These are phyloP conservation scores for Mechanitis mazaeus DNA, from an alignment of 2,888 invertebrate species.

Conservation along the genomic window DNA sequence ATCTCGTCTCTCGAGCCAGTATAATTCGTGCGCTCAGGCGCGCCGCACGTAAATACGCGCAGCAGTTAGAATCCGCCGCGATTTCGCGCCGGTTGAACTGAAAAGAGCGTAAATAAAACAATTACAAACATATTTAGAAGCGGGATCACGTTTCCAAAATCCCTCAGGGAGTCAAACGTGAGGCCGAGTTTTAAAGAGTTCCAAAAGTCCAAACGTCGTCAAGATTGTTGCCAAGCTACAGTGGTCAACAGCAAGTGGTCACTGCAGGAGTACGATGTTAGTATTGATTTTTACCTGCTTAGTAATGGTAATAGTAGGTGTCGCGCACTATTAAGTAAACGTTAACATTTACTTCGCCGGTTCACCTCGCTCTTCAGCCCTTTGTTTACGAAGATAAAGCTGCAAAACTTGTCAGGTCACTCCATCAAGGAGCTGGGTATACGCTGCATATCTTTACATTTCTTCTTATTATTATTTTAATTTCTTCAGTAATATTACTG, in stretches of 20 bases:
- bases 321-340: neutral
- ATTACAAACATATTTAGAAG: conserved; percentile 12
- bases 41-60: conserved; percentile 41
- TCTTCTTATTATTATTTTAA: too few relatives aligned
- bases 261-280: conserved; percentile 26
- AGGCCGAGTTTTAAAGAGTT: conserved; percentile 17
- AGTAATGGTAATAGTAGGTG: conserved; percentile 9
- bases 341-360: too few relatives aligned
- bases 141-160: conserved; percentile 19
- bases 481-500: too few relatives aligned
- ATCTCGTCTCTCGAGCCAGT: conserved; percentile 31
- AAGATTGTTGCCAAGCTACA: conserved; percentile 4
- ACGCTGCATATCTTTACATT: too few relatives aligned
- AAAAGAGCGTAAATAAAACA: conserved; percentile 29
- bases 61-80: conserved; percentile 49
- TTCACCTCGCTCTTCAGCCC: neutral
- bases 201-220: neutral
- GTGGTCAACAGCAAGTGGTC: conserved; percentile 17
- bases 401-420: too few relatives aligned
- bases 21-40: conserved; percentile 40
- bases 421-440: too few relatives aligned
- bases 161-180: conserved; percentile 35
- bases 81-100: conserved; percentile 48
- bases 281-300: conserved; percentile 23
- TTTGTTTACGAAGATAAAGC: neutral